Base-by-base conservation (phyloP, 2,797 vertebrate species). In the Rhinella marina region DNA sequence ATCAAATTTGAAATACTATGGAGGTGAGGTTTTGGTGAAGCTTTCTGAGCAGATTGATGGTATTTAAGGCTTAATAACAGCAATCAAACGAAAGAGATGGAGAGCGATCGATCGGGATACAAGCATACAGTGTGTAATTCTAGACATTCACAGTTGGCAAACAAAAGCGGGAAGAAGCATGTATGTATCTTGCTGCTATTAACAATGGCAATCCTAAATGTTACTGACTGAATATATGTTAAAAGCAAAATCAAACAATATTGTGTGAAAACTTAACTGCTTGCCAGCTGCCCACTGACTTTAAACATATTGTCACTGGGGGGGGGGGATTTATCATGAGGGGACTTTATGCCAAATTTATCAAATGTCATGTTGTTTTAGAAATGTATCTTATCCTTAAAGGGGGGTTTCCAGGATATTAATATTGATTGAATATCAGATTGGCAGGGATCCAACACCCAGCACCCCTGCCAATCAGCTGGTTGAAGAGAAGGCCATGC, bases 41-140 rank as follows among this genome's bases (percentile, higher is more conserved):
- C 19, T 29, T 77, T 25, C 48, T 82, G 25, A 62, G 57, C 25
- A 75, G 64, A 76, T 29, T 70, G 80, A 29, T 48, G 68, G 50
- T 16, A 72, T 68, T 80, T 62, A 12, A 50, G 61, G n/a, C 29
- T 68, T 64, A 85, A 88, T 81, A 66, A 19, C 76, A 64, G 62
- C 77, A 88, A 80, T 85, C 82, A 64, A 73, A 85, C 13, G 29
- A 61, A 11, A 77, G 16, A 52, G 82, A n/a, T 8, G 27, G 73
- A 68, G 61, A 64, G 50, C 54, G 61, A 82, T 73, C 29, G 64
- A 82, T 82, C 48, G 57, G 16, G 54, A 59, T 62, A 52, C 29
- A 64, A 59, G 23, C 16, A 14, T n/a, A 61, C 70, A 25, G 29
- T 16, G 23, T 19, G n/a, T 11, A 10, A 72, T 83, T 32, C 25